Conservation (phyloP, 1,140 invertebrate species). For the Metopolophium dirhodum region DNA sequence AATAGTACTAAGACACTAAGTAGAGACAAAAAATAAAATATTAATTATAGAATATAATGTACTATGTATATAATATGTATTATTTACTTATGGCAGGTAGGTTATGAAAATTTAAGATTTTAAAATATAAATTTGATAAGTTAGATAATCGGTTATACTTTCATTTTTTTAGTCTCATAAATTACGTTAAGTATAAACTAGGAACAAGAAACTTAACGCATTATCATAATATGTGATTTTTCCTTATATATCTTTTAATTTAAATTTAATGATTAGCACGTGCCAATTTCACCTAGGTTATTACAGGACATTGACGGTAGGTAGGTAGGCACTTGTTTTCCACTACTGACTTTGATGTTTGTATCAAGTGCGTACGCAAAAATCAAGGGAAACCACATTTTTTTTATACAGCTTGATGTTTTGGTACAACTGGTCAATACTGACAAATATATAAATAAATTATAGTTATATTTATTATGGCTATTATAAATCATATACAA, state of each 20-base stretch:
- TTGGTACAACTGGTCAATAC: neutral
- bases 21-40: too few relatives aligned
- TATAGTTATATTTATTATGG: neutral
- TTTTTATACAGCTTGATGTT: neutral
- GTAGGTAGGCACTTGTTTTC: neutral
- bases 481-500: neutral
- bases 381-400: slow-evolving; percentile 33
- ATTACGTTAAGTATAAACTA: neutral
- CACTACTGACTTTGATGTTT: neutral
- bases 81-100: neutral
- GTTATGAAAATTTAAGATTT: neutral
- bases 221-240: neutral
- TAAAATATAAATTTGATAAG: neutral
- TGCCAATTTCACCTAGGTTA: slow-evolving; percentile 27
- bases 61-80: too few relatives aligned
- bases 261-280: neutral
- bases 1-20: too few relatives aligned
- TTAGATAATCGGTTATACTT: neutral
- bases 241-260: neutral
- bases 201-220: neutral
- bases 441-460: neutral
- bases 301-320: neutral
- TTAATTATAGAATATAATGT: too few relatives aligned
- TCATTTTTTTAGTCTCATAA: neutral
- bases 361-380: neutral